Base-by-base conservation (phyloP, 2,113 vertebrate genomes). In the Corythoichthys intestinalis region DNA sequence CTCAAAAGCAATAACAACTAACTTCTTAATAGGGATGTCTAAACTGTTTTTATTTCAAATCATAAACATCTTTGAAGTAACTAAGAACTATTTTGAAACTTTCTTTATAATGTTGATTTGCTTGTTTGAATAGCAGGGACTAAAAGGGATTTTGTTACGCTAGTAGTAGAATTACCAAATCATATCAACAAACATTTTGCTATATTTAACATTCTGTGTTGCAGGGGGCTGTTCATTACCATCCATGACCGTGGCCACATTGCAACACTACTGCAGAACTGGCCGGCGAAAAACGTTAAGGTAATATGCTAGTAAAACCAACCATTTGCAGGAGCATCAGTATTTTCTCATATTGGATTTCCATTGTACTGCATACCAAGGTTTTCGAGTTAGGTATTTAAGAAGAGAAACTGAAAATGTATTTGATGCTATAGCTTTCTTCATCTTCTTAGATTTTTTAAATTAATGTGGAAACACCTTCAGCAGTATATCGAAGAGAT, bases 141-240 rank as follows among this genome's bases (percentile, higher is more conserved):
- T 5, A 12, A 20, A 28, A 4, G 34, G n/a, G 5, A 12, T 47
- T 47, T 13, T 65, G 68, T 58, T 70, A 2, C 41, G 39, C 8
- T 20, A 2, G n/a, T 28, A 2, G n/a, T 28, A 7, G 46, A 13
- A 63, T 28, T 4, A 44, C n/a, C 15, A 15, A 60, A 58, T 65
- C 12, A 59, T 50, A 12, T 34, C n/a, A 47, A 56, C 28, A 53
- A 38, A 5, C 13, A 15, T 1, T 2, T 61, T 73, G 6, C 59
- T 76, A 3, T 53, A 0, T 75, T 49, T 79, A n/a, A 60, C 72
- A 65, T 59, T 70, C 47, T 81, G 0, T 77, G 37, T 88, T 80
- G 9, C 84, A 98, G 96, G 86, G 97, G 97, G 37, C 93, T 99
- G 67, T 99, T 98, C 87, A 96, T 99, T 83, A 94, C 94, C 50